phyloP scores from a whole-genome alignment of 1,140 invertebrate genomes.

The Drosophila truncata region DNA sequence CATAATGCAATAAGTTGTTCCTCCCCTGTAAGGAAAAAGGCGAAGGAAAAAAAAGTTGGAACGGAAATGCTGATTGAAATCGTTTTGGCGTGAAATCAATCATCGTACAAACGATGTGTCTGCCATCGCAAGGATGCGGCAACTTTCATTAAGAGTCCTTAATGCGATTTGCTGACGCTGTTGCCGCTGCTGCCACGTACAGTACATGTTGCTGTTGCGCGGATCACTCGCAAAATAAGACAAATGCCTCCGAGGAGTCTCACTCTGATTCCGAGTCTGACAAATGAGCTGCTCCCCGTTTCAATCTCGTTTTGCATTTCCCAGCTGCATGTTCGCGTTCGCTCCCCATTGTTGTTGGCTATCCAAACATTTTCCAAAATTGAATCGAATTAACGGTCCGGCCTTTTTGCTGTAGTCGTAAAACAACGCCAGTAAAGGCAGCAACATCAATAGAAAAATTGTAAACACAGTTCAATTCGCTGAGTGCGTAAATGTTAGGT shows the following conservation, averaged over 20 bases:
- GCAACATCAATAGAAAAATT: constrained; percentile 77
- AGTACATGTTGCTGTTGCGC: constrained; percentile 23
- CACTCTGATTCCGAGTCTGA: constrained; percentile 22
- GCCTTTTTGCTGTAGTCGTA: constrained; percentile 80
- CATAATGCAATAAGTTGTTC: constrained; percentile 66
- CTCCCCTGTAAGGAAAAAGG: constrained; percentile 23
- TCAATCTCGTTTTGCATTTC: constrained; percentile 67
- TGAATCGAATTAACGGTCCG: constrained; percentile 78
- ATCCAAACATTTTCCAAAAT: constrained; percentile 73
- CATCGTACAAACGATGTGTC: constrained; percentile 71
- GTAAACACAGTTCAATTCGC: constrained; percentile 72
- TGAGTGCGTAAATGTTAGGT: constrained; percentile 63
- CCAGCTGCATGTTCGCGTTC: constrained; percentile 60
- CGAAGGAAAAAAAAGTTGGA: constrained; percentile 52
- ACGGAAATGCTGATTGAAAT: constrained; percentile 84
- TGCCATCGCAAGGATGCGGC: constrained; percentile 73
- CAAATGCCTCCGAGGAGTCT: constrained; percentile 61
- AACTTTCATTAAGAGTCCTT: constrained; percentile 84
- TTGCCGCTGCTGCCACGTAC: constrained; percentile 56
- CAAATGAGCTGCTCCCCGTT: constrained; percentile 48
- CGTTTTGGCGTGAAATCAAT: constrained; percentile 85
- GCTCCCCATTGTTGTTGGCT: constrained; percentile 40
- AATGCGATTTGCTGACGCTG: constrained; percentile 81
- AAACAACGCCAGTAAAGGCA: constrained; percentile 43
- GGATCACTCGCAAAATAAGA: constrained; percentile 59